A percentile compares a stretch with the other conserved stretches of the same genome.
Conservation (phyloP, 2,797 vertebrate genomes). For the Crocidura indochinensis region DNA sequence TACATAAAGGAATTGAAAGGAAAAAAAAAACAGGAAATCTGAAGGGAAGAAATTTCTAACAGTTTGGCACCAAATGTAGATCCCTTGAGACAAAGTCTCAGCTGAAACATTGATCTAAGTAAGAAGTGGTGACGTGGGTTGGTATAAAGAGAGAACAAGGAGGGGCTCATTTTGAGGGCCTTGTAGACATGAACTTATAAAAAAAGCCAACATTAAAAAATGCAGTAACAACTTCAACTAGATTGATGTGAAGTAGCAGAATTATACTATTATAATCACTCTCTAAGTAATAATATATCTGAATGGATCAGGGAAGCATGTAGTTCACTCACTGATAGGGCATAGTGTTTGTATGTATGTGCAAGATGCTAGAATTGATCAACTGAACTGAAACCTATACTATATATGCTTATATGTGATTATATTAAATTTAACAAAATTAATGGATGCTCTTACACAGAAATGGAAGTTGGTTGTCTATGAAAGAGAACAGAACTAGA, state of each 20-base stretch:
- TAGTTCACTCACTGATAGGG: too few relatives aligned
- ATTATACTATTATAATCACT: not conserved
- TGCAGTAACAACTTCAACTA: not conserved
- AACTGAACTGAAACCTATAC: not conserved
- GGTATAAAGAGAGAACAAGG: not conserved
- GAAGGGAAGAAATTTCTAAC: not conserved
- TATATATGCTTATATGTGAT: too few relatives aligned
- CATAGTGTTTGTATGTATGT: too few relatives aligned
- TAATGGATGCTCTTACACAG: not conserved
- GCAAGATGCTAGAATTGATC: too few relatives aligned
- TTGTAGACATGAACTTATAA: not conserved
- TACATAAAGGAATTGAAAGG: not conserved
- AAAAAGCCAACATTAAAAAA: not conserved
- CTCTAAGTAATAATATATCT: too few relatives aligned
- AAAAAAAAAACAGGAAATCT: not conserved
- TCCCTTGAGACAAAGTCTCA: not conserved
- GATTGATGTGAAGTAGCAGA: not conserved
- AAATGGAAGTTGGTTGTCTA: not conserved
- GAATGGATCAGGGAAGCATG: too few relatives aligned
- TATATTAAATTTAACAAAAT: slow-evolving; percentile 23
- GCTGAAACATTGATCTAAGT: too few relatives aligned
- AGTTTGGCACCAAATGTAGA: not conserved
- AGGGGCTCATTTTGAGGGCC: not conserved
- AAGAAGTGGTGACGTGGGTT: not conserved
- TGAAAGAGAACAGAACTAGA: not conserved